phyloP scores from a whole-genome alignment of 1,140 invertebrate species.

The Drosophila lacteicornis region DNA sequence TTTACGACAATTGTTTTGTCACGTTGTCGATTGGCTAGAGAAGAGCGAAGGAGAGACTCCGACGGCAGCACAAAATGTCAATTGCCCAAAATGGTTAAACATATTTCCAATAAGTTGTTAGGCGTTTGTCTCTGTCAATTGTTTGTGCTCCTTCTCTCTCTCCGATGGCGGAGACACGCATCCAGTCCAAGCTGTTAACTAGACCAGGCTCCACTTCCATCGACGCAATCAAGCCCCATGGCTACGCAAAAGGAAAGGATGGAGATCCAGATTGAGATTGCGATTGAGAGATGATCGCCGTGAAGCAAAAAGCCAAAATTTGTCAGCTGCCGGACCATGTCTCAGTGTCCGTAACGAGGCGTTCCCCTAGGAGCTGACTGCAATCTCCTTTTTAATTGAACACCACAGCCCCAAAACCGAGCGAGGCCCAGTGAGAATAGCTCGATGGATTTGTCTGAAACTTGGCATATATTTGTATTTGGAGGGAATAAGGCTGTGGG shows the following conservation, averaged over 20 bases:
- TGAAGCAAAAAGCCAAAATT: slow-evolving; percentile 32
- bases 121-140: slow-evolving; percentile 72
- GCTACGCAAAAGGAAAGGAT: slow-evolving; percentile 20
- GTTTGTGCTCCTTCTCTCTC: slow-evolving; percentile 23
- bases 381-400: slow-evolving; percentile 44
- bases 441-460: neutral
- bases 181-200: slow-evolving; percentile 34
- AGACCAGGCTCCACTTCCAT: slow-evolving; percentile 30
- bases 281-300: slow-evolving; percentile 43
- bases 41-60: slow-evolving; percentile 1
- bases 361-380: slow-evolving; percentile 36
- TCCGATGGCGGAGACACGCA: slow-evolving; percentile 40
- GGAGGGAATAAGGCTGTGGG: neutral
- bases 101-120: slow-evolving; percentile 81
- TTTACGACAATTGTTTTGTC: slow-evolving; percentile 82
- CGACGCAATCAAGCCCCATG: slow-evolving; percentile 36
- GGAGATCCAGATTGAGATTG: slow-evolving; percentile 14
- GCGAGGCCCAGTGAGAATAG: slow-evolving; percentile 8
- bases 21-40: slow-evolving; percentile 55
- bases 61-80: slow-evolving; percentile 68
- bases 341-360: slow-evolving; percentile 10
- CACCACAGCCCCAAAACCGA: neutral
- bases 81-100: slow-evolving; percentile 79
- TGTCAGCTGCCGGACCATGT: slow-evolving; percentile 46
- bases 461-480: neutral